Percentiles rank a stretch among this genome's conserved stretches.
phyloP scores from a whole-genome alignment of 2,113 vertebrate species.

The Picathartes gymnocephalus region DNA sequence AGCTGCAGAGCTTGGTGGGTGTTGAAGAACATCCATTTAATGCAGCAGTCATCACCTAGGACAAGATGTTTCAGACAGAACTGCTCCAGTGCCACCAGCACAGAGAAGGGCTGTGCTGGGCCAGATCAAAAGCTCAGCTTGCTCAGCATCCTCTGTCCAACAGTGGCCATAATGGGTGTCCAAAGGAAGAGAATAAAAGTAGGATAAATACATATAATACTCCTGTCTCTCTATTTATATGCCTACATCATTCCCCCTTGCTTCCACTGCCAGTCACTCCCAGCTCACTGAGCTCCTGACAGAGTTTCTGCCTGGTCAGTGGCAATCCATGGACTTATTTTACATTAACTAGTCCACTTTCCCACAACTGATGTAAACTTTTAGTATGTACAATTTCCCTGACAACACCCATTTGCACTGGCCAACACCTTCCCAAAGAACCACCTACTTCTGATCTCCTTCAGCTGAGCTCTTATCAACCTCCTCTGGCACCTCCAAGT shows the following conservation, averaged over 20 bases:
- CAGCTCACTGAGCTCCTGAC: neutral
- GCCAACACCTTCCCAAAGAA: neutral
- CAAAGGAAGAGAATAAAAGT: conserved; percentile 45
- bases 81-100: neutral
- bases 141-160: neutral
- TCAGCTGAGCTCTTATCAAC: neutral
- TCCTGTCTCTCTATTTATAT: conserved; percentile 26
- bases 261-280: neutral
- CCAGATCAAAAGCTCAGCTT: conserved; percentile 16
- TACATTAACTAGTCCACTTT: neutral
- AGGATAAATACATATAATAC: conserved; percentile 22
- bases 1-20: neutral
- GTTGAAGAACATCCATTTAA: neutral
- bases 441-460: neutral
- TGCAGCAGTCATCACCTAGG: neutral
- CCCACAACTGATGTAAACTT: neutral
- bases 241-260: neutral
- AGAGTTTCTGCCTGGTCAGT: neutral
- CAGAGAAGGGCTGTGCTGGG: neutral
- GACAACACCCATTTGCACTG: neutral
- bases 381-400: neutral
- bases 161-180: neutral
- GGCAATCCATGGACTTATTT: neutral
- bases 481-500: neutral
- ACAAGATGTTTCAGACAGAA: neutral